Conservation (phyloP, 1,140 invertebrate genomes). For the Agrypnia vestita region DNA sequence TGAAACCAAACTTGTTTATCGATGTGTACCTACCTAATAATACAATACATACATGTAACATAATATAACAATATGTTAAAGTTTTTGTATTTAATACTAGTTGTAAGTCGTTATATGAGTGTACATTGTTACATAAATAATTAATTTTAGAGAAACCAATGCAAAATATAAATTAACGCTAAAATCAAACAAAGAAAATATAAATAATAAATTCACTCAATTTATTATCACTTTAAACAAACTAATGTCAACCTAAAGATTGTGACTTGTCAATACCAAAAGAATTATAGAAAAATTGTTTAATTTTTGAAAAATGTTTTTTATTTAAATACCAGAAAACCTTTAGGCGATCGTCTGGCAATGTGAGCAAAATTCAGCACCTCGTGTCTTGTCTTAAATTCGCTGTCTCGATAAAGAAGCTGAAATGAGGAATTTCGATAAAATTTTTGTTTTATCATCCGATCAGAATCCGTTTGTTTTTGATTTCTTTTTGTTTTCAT, state of each 20-base stretch:
- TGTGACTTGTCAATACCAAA: conserved; percentile 57
- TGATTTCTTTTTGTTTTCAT: too few relatives aligned
- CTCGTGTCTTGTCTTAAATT: too few relatives aligned
- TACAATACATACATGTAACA: conserved; percentile 33
- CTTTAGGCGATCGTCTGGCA: too few relatives aligned
- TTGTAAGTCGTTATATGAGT: conserved; percentile 48
- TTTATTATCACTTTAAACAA: conserved; percentile 15
- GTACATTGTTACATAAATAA: conserved; percentile 60
- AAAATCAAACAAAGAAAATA: conserved; percentile 22
- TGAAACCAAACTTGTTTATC: conserved; percentile 17
- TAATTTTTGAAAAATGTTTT: conserved; percentile 57
- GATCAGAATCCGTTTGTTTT: too few relatives aligned
- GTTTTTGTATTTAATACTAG: conserved; percentile 52
- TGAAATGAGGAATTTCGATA: too few relatives aligned
- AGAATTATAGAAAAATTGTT: conserved; percentile 60
- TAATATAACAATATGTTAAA: conserved; percentile 41
- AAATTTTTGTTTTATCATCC: too few relatives aligned
- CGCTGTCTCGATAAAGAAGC: too few relatives aligned
- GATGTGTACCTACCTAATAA: conserved; percentile 14
- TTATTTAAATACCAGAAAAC: conserved; percentile 23
- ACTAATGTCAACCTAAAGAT: conserved; percentile 33
- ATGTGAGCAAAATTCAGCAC: too few relatives aligned
- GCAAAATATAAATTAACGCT: conserved; percentile 16
- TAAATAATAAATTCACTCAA: conserved; percentile 5
- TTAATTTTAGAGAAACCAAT: conserved; percentile 38